Conservation (phyloP, 2,888 invertebrate species). For the Ypsolopha scabrella region DNA sequence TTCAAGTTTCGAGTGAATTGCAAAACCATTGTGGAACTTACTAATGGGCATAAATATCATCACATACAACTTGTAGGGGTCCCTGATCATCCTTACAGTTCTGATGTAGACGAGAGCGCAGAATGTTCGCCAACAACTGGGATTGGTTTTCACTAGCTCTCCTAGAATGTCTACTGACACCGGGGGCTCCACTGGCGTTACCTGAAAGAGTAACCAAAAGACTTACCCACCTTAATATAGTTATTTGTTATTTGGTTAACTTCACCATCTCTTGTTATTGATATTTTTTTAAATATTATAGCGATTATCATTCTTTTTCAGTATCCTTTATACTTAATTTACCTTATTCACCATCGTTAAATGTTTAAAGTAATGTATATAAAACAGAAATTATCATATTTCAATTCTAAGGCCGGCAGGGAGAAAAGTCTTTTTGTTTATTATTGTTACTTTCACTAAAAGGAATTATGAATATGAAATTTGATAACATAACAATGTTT, state of each 20-base stretch:
- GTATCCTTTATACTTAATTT: too few species aligned
- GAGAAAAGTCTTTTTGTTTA: too few species aligned
- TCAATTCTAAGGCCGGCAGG: too few species aligned
- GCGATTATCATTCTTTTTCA: too few species aligned
- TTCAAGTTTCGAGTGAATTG: too few species aligned
- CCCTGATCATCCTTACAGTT: slow-evolving; percentile 74
- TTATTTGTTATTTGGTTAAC: slow-evolving; percentile 4
- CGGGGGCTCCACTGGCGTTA: slow-evolving; percentile 56
- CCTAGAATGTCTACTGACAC: slow-evolving; percentile 68
- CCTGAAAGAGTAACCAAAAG: slow-evolving; percentile 40
- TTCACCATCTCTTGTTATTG: neutral
- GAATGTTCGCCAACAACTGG: slow-evolving; percentile 73
- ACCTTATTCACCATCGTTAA: too few species aligned
- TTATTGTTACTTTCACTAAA: too few species aligned
- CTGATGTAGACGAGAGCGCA: slow-evolving; percentile 77
- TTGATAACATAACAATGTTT: neutral
- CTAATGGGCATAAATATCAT: slow-evolving; percentile 79
- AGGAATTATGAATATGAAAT: too few species aligned
- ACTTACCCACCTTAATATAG: too few species aligned
- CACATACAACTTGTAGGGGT: slow-evolving; percentile 79
- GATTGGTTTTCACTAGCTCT: slow-evolving; percentile 74
- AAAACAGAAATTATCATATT: too few species aligned
- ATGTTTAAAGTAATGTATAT: too few species aligned
- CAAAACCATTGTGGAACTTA: slow-evolving; percentile 25
- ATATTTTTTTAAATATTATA: too few species aligned